phyloP scores from a whole-genome alignment of 2,113 vertebrate species.

The Pollachius pollachius region DNA sequence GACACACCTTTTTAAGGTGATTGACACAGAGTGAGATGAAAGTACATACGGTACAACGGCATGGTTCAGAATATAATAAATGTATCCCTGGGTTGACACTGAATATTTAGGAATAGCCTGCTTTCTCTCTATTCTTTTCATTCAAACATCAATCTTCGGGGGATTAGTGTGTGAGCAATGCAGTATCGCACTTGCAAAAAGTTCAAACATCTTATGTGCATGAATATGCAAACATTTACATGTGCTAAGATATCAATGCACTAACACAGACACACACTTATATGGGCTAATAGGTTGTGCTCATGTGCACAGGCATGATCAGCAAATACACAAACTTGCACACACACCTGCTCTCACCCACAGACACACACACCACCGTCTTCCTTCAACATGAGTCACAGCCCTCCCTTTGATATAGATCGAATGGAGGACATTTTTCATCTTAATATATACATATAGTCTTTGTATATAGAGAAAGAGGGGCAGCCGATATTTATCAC shows the following conservation, averaged over 20 bases:
- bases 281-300: not conserved
- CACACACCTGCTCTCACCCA: slow-evolving; percentile 8
- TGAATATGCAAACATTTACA: not conserved
- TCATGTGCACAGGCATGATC: not conserved
- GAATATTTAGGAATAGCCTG: too few relatives aligned
- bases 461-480: slow-evolving; percentile 58
- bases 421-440: not conserved
- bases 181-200: too few relatives aligned
- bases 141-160: too few relatives aligned
- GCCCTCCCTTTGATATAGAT: not conserved
- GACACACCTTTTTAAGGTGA: too few relatives aligned
- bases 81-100: too few relatives aligned
- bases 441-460: slow-evolving; percentile 4
- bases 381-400: slow-evolving; percentile 10
- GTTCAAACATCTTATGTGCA: not conserved
- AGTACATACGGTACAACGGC: too few relatives aligned
- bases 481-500: slow-evolving; percentile 61
- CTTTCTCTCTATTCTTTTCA: slow-evolving; percentile 1
- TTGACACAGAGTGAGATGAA: too few relatives aligned
- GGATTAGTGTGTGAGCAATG: too few relatives aligned
- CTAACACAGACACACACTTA: not conserved
- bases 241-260: not conserved
- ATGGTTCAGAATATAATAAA: too few relatives aligned
- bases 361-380: slow-evolving; percentile 8
- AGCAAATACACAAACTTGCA: not conserved